phyloP scores from a whole-genome alignment of 2,113 vertebrate species.

The Alouatta palliata region DNA sequence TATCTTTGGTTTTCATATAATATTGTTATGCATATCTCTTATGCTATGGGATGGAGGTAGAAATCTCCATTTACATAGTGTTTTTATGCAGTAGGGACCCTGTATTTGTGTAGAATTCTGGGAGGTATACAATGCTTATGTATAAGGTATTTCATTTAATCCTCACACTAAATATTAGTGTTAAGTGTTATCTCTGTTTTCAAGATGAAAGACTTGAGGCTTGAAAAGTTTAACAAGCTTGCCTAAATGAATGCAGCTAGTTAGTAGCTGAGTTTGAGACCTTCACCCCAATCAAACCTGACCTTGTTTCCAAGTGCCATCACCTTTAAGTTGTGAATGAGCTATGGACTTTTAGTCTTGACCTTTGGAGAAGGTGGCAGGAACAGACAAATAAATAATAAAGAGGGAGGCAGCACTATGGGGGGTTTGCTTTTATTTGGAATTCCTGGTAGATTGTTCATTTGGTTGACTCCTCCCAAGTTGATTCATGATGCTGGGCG shows the following conservation, averaged over 20 bases:
- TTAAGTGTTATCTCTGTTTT: background rate
- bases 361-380: background rate
- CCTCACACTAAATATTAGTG: background rate
- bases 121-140: background rate
- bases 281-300: background rate
- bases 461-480: background rate
- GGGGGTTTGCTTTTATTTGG: constrained; percentile 9
- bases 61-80: background rate
- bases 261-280: background rate
- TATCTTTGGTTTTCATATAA: background rate
- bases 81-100: background rate
- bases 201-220: background rate
- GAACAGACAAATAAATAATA: background rate
- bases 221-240: background rate
- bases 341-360: background rate
- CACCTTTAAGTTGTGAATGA: background rate
- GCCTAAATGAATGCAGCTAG: background rate
- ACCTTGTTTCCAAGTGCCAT: background rate
- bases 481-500: background rate
- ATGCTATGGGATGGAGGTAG: background rate
- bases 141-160: background rate
- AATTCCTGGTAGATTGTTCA: background rate
- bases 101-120: background rate
- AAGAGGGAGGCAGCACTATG: background rate
- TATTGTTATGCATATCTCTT: background rate